Percentiles rank a stretch among this genome's conserved stretches.
Conservation (phyloP, 2,888 invertebrate species). For the Ochropleura leucogaster region DNA sequence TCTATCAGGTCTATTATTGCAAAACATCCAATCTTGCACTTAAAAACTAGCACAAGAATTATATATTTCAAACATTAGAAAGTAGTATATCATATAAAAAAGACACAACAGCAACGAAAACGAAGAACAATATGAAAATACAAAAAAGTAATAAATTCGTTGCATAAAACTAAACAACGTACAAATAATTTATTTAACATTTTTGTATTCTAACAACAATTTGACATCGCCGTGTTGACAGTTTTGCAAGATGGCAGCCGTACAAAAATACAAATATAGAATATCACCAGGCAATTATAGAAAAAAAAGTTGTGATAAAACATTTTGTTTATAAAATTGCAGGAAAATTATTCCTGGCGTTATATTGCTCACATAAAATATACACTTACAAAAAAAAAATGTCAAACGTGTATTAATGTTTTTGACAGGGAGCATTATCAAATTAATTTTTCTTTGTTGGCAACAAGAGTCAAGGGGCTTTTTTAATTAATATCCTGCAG, state of each 20-base stretch:
- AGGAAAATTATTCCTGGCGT: neutral
- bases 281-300: slow-evolving; percentile 13
- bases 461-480: neutral
- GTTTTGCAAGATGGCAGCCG: slow-evolving; percentile 41
- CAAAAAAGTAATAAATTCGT: slow-evolving; percentile 68
- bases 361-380: neutral
- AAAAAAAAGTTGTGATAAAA: slow-evolving; percentile 8
- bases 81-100: slow-evolving; percentile 2
- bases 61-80: slow-evolving; percentile 2
- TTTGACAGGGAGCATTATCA: neutral
- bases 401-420: neutral
- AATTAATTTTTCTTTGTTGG: neutral
- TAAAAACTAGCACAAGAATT: slow-evolving; percentile 18
- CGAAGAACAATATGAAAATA: slow-evolving; percentile 45
- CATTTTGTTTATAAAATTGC: neutral
- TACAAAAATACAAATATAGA: slow-evolving; percentile 43
- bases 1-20: neutral
- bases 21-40: slow-evolving; percentile 13
- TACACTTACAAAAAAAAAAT: too few species aligned
- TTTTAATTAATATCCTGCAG: neutral
- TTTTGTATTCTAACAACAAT: slow-evolving; percentile 66
- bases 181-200: slow-evolving; percentile 58
- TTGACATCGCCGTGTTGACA: slow-evolving; percentile 59
- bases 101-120: slow-evolving; percentile 21
- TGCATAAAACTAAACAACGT: slow-evolving; percentile 68